Conservation (phyloP, 2,113 vertebrate genomes). For the Rhinogobius similis region DNA sequence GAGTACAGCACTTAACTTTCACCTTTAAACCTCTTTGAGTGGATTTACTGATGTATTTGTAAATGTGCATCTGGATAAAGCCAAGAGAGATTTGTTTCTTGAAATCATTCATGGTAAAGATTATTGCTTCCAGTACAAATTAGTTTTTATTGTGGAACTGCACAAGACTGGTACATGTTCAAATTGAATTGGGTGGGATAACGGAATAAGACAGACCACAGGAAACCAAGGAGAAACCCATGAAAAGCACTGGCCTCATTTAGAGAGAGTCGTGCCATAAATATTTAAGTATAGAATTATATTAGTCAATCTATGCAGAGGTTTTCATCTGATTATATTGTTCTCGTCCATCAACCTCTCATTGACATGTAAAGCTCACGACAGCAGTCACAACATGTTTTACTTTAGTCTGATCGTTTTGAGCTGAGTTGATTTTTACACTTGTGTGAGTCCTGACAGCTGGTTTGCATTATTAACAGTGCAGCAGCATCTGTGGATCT, state of each 20-base stretch:
- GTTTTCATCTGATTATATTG: background rate
- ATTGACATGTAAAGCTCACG: background rate
- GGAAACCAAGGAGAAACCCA: background rate
- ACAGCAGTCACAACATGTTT: slow-evolving; percentile 5
- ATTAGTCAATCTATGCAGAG: background rate
- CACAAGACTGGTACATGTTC: background rate
- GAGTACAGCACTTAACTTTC: slow-evolving; percentile 2
- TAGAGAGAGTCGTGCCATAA: background rate
- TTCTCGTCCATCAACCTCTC: background rate
- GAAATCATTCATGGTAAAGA: slow-evolving; percentile 12
- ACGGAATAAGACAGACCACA: background rate
- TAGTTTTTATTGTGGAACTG: background rate
- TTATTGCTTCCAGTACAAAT: background rate
- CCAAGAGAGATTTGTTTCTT: background rate
- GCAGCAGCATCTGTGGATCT: slow-evolving; percentile 67
- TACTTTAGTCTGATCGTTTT: slow-evolving; percentile 9
- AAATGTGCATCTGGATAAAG: background rate
- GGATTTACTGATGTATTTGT: slow-evolving; percentile 13
- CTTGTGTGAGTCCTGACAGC: slow-evolving; percentile 52
- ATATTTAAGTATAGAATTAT: background rate
- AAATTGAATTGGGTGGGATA: background rate
- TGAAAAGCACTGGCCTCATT: background rate
- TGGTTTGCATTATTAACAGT: slow-evolving; percentile 68
- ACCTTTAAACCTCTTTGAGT: slow-evolving; percentile 4
- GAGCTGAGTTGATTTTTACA: slow-evolving; percentile 48